A percentile compares a stretch with the other conserved stretches of the same genome.
These are phyloP conservation scores for Pan troglodytes DNA, from an alignment of 2,113 vertebrate genomes.

Conservation along the genomic window NHGRI_mPanTro3-v2.1_pri NC_072401.2:112657001-112657500, in stretches of 20 bases:
- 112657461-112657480: not conserved
- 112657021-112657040: conserved; percentile 31
- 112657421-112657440: not conserved
- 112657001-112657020: not conserved
- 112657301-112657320: not conserved
- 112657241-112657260: not conserved
- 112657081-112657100: not conserved
- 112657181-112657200: not conserved
- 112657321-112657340: not conserved
- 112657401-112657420: not conserved
- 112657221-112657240: not conserved
- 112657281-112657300: not conserved
- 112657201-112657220: not conserved
- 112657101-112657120: not conserved
- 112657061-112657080: not conserved
- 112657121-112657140: conserved; percentile 2
- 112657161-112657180: not conserved
- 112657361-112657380: not conserved
- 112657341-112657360: not conserved
- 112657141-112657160: not conserved
- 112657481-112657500: conserved; percentile 17
- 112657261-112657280: not conserved
- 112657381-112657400: not conserved
- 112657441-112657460: not conserved
- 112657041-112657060: not conserved